Base-by-base conservation (phyloP, 2,888 invertebrate genomes). In the Caenorhabditis virilis region DNA sequence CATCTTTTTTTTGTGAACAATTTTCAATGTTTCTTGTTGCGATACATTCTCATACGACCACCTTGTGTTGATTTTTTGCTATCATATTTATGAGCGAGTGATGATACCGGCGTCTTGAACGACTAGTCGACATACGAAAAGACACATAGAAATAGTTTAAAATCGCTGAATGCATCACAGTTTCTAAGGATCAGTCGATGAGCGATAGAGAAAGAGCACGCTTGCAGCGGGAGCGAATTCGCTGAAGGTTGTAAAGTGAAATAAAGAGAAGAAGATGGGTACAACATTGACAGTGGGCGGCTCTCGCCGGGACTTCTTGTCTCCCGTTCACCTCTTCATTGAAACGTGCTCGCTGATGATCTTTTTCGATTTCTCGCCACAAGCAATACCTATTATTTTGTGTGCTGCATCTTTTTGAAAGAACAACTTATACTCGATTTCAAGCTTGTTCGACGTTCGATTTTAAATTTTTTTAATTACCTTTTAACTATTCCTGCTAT, bases 171-270 rank as follows among this genome's bases (percentile, higher is more conserved):
- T 41, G 18, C 52, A 45, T 58, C 43, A 23, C 13, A 42, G 42
- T 49, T 38, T 43, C n/a, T n/a, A n/a, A n/a, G n/a, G n/a, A n/a
- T n/a, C n/a, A n/a, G n/a, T n/a, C n/a, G n/a, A n/a, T n/a, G n/a
- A n/a, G n/a, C n/a, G n/a, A n/a, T n/a, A n/a, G n/a, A n/a, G n/a
- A n/a, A n/a, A n/a, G n/a, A n/a, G n/a, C n/a, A n/a, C n/a, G n/a
- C n/a, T n/a, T n/a, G n/a, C n/a, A n/a, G n/a, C n/a, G n/a, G n/a
- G n/a, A n/a, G n/a, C n/a, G n/a, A n/a, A n/a, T n/a, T n/a, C n/a
- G n/a, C n/a, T n/a, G n/a, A n/a, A 42, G 30, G 64, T 58, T 64
- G 64, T 64, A 64, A 64, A 64, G 64, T 64, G 63, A 57, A 63
- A 62, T 51, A 49, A 50, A 51, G 51, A 56, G 36, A 52, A 52